These are phyloP conservation scores for Habropoda laboriosa DNA, from an alignment of 1,140 invertebrate genomes.

Conservation along the genomic window DNA sequence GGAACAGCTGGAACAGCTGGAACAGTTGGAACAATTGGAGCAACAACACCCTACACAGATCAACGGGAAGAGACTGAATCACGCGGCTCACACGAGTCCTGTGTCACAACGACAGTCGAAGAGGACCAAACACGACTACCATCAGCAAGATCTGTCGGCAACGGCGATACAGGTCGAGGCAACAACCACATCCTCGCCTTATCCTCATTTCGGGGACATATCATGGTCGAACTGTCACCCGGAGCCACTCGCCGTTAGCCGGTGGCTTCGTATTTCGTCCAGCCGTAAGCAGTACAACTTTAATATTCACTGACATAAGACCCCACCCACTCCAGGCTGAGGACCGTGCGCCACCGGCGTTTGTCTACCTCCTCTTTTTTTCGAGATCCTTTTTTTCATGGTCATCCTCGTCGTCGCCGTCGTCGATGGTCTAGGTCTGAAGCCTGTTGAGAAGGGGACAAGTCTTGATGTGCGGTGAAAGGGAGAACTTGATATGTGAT, in stretches of 20 bases:
- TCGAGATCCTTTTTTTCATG: slow-evolving; percentile 46
- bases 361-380: slow-evolving; percentile 72
- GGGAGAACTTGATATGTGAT: too few relatives aligned
- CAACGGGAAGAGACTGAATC: slow-evolving; percentile 75
- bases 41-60: slow-evolving; percentile 64
- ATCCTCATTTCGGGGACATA: slow-evolving; percentile 77
- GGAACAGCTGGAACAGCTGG: slow-evolving; percentile 68
- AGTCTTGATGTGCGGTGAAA: slow-evolving; percentile 35
- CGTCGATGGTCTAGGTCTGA: slow-evolving; percentile 65
- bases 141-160: slow-evolving; percentile 67
- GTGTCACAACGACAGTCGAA: slow-evolving; percentile 56
- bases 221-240: slow-evolving; percentile 80
- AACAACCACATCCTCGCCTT: slow-evolving; percentile 74
- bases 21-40: slow-evolving; percentile 59
- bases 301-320: slow-evolving; percentile 82
- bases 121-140: slow-evolving; percentile 71
- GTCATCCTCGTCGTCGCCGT: slow-evolving; percentile 30
- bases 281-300: slow-evolving; percentile 81
- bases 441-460: slow-evolving; percentile 73
- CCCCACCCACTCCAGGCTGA: slow-evolving; percentile 81
- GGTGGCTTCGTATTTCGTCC: slow-evolving; percentile 80
- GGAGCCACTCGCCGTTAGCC: slow-evolving; percentile 78
- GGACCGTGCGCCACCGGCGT: slow-evolving; percentile 62
- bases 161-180: slow-evolving; percentile 78
- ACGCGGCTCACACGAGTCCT: slow-evolving; percentile 59